Evolutionary conservation across 1,140 invertebrate genomes (phyloP).

Genomic region (Cecropterus lyciades): DNA sequence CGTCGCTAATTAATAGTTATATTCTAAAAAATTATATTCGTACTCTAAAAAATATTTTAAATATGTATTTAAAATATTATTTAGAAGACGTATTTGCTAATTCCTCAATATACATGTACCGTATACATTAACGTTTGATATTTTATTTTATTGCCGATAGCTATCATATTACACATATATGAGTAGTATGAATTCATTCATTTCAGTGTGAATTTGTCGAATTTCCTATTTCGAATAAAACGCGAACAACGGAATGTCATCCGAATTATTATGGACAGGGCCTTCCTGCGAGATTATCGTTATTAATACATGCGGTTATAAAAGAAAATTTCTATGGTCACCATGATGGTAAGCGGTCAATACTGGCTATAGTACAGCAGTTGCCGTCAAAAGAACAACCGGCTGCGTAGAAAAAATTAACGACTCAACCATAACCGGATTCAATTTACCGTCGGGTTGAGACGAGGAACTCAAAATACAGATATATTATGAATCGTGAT

Average conservation of each 20-base stretch:
- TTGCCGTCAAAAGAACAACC: constrained; percentile 17
- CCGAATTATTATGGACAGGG: constrained; percentile 8
- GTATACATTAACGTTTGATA: no score
- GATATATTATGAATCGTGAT: constrained; percentile 35
- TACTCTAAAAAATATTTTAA: no score
- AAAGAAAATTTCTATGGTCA: constrained; percentile 34
- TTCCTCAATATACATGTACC: no score
- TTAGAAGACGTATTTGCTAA: no score
- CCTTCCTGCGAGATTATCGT: constrained; percentile 28
- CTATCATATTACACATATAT: background rate
- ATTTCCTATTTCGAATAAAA: constrained; percentile 10
- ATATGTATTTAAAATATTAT: no score
- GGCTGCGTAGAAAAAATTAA: constrained; percentile 27
- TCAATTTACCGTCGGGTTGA: constrained; percentile 25
- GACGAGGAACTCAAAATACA: constrained; percentile 31
- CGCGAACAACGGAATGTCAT: constrained; percentile 4
- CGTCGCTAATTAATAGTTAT: no score
- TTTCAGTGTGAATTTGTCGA: no score
- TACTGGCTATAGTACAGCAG: constrained; percentile 12
- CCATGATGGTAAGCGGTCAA: constrained; percentile 22
- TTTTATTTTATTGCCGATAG: no score
- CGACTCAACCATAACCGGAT: constrained; percentile 24
- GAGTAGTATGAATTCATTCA: no score
- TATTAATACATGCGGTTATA: constrained; percentile 29
- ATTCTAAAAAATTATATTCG: no score